phyloP scores from a whole-genome alignment of 2,113 vertebrate genomes.

The Hassar affinis region DNA sequence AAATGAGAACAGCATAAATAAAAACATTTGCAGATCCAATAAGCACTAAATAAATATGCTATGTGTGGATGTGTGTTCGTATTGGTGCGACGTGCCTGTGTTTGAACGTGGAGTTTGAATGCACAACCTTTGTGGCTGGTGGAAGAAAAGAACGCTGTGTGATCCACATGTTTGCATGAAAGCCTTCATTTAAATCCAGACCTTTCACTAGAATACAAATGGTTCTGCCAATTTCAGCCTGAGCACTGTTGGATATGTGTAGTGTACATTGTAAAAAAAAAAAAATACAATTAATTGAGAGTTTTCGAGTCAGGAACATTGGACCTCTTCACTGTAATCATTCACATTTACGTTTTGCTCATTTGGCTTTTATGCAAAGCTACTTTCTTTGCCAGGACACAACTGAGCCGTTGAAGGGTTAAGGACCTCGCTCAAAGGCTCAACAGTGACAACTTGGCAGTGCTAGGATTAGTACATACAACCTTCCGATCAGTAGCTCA shows the following conservation, averaged over 20 bases:
- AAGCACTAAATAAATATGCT: constrained; percentile 66
- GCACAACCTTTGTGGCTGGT: constrained; percentile 59
- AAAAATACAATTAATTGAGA: not conserved
- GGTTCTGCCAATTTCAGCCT: constrained; percentile 4
- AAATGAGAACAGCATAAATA: constrained; percentile 71
- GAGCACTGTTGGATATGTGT: not conserved
- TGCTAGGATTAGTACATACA: not conserved
- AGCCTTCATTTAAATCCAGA: constrained; percentile 44
- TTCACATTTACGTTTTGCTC: not conserved
- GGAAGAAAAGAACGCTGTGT: constrained; percentile 47
- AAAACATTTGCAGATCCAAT: constrained; percentile 70
- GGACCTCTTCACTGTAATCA: not conserved
- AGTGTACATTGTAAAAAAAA: not conserved
- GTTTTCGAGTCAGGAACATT: not conserved
- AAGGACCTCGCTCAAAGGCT: not conserved
- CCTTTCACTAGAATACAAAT: constrained; percentile 53
- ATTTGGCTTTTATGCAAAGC: not conserved
- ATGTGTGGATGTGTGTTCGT: constrained; percentile 7
- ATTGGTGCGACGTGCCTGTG: constrained; percentile 57
- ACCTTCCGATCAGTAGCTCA: not conserved
- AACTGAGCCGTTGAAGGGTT: not conserved
- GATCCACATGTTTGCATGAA: constrained; percentile 36
- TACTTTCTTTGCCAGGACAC: not conserved
- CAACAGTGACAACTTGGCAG: not conserved
- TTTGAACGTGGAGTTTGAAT: constrained; percentile 45